Base-by-base conservation (phyloP, 2,797 vertebrate genomes). In the Botia almorhae region DNA sequence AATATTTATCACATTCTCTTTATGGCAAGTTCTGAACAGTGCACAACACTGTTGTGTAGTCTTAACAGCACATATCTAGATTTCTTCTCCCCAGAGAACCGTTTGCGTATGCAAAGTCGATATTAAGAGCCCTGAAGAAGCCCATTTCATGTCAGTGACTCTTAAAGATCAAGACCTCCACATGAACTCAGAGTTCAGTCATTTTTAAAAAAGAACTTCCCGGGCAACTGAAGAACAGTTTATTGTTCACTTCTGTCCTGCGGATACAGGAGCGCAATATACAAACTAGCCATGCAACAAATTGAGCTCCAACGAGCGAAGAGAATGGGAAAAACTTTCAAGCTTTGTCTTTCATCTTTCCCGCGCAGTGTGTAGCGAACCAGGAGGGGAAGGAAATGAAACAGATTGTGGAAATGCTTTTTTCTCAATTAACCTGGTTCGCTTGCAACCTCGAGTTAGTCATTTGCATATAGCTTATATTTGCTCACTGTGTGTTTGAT, bases 401-500 rank as follows among this genome's bases (percentile, higher is more conserved):
- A 80, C 72, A 63, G 50, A 83, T 51, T 14, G 51, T 63, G 56
- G 21, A 60, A 65, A 29, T 19, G 21, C 33, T 60, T 43, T 80
- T 76, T 58, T 72, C 53, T 56, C 63, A 74, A 82, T 83, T 82
- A 85, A 80, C 82, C 82, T 60, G 60, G 17, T 60, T 82, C 56
- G 56, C 63, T 19, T 48, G 77, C 69, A 78, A 61, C 72, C 39
- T 14, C 21, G 51, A 81, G 48, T 67, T 76, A 39, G n/a, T 82
- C 78, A 60, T 85, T 74, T 82, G 76, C 81, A 83, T 85, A 33
- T 61, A 53, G 50, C 69, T 84, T 74, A 67, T 68, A 74, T 43
- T 65, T 65, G 63, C 74, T 53, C 63, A 11, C 26, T 3, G 36
- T 1, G 3, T 51, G 68, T 87, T 88, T 85, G 77, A 81, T 85